Percentiles rank a stretch among this genome's conserved stretches.
These are phyloP conservation scores for Drosophila pachea DNA, from an alignment of 1,140 invertebrate genomes.

Conservation along the genomic window DNA sequence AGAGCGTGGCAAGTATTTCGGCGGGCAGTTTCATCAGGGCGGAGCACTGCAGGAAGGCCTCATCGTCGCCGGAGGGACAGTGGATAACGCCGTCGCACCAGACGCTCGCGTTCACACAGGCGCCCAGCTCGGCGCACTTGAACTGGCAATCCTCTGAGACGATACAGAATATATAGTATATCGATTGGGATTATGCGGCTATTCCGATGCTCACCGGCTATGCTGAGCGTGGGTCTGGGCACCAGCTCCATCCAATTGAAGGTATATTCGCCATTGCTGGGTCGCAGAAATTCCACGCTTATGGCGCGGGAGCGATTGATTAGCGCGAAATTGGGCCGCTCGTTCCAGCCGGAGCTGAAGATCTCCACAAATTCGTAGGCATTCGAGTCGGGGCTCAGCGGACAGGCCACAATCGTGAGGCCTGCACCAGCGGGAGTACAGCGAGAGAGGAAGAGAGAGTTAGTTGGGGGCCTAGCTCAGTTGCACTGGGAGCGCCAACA, in stretches of 20 bases:
- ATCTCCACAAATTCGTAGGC: slow-evolving; percentile 82
- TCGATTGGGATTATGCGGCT: too few relatives aligned
- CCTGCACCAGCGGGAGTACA: too few relatives aligned
- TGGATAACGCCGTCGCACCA: slow-evolving; percentile 93
- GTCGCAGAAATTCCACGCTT: slow-evolving; percentile 87
- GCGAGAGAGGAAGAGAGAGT: neutral
- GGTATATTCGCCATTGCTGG: slow-evolving; percentile 86
- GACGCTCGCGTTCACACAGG: slow-evolving; percentile 91
- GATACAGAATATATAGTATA: too few relatives aligned
- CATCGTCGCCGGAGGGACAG: slow-evolving; percentile 93
- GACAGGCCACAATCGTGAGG: slow-evolving; percentile 75
- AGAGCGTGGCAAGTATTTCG: slow-evolving; percentile 83
- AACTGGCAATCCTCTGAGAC: slow-evolving; percentile 85
- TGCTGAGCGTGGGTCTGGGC: slow-evolving; percentile 80
- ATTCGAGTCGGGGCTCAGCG: slow-evolving; percentile 67
- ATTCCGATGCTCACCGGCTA: slow-evolving; percentile 58
- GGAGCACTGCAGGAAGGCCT: slow-evolving; percentile 88
- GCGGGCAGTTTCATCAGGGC: slow-evolving; percentile 86
- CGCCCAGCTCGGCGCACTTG: slow-evolving; percentile 90
- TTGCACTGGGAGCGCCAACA: neutral
- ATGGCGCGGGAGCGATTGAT: slow-evolving; percentile 83
- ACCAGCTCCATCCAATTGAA: slow-evolving; percentile 92
- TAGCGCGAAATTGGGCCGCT: slow-evolving; percentile 77
- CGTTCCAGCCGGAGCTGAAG: slow-evolving; percentile 90
- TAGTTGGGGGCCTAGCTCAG: neutral